Conservation (phyloP, 1,140 invertebrate genomes). For the Acromyrmex echinatior region DNA sequence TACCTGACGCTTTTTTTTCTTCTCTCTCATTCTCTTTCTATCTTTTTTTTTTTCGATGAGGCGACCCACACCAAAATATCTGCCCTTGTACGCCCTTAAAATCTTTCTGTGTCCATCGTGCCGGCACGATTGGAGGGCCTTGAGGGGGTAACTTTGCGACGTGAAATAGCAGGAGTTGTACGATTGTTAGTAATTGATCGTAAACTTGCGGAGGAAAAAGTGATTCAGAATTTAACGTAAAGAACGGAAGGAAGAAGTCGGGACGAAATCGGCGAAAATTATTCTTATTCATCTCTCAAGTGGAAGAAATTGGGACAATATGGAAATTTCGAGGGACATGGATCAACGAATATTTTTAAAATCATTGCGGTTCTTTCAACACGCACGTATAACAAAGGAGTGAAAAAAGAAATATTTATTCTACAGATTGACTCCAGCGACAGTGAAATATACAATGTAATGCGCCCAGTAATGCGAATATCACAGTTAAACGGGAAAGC, state of each 20-base stretch:
- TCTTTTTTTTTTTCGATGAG: constrained; percentile 26
- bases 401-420: not conserved
- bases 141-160: constrained; percentile 27
- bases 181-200: constrained; percentile 3
- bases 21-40: not conserved
- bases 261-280: not conserved
- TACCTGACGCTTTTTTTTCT: constrained; percentile 7
- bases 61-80: constrained; percentile 21
- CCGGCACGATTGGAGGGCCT: constrained; percentile 13
- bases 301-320: not conserved
- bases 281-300: constrained; percentile 1
- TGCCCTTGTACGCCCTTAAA: constrained; percentile 11
- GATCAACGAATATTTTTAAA: not conserved
- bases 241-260: not conserved
- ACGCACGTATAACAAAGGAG: not conserved
- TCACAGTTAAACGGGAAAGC: constrained; percentile 80
- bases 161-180: constrained; percentile 17
- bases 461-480: constrained; percentile 74
- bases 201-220: not conserved
- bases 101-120: constrained; percentile 36
- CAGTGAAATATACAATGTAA: constrained; percentile 1
- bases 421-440: constrained; percentile 2
- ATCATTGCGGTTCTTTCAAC: not conserved
- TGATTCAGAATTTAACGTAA: not conserved
- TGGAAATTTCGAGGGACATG: not conserved